A percentile compares a stretch with the other conserved stretches of the same genome.
These are phyloP conservation scores for Acomys russatus DNA, from an alignment of 2,797 vertebrate species.

Conservation along the genomic window DNA sequence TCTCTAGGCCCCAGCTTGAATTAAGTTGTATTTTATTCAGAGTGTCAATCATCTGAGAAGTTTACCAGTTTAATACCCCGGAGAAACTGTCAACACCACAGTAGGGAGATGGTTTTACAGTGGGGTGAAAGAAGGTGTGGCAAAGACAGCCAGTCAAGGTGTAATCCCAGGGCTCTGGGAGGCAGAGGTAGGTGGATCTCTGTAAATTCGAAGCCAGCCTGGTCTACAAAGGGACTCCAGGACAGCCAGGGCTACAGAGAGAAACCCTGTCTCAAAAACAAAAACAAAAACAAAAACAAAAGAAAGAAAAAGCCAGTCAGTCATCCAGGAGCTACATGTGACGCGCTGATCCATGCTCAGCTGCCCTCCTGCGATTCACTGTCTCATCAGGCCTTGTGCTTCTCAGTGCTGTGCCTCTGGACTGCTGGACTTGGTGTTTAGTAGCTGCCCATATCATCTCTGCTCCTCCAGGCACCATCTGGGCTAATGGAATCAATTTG, in stretches of 20 bases:
- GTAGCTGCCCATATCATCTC: neutral
- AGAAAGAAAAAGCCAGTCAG: too few species aligned
- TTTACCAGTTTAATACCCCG: neutral
- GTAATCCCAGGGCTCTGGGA: too few species aligned
- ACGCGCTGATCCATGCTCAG: neutral
- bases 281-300: too few species aligned
- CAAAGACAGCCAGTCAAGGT: too few species aligned
- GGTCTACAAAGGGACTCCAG: too few species aligned
- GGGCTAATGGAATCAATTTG: neutral
- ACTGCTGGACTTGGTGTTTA: neutral
- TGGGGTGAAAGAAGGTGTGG: neutral
- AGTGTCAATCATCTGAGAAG: neutral
- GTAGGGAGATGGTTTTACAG: neutral
- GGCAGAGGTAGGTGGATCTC: too few species aligned
- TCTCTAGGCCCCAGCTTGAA: neutral
- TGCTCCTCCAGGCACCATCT: neutral
- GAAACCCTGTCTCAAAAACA: too few species aligned
- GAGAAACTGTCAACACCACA: neutral
- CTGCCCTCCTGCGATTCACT: neutral
- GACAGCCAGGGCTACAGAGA: too few species aligned
- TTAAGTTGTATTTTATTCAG: neutral
- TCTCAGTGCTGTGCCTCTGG: neutral
- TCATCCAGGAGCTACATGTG: neutral
- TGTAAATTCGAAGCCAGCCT: too few species aligned
- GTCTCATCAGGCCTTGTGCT: neutral